Percentiles rank a stretch among this genome's conserved stretches.
Conservation (phyloP, 2,113 vertebrate genomes). For the Lates calcarifer region DNA sequence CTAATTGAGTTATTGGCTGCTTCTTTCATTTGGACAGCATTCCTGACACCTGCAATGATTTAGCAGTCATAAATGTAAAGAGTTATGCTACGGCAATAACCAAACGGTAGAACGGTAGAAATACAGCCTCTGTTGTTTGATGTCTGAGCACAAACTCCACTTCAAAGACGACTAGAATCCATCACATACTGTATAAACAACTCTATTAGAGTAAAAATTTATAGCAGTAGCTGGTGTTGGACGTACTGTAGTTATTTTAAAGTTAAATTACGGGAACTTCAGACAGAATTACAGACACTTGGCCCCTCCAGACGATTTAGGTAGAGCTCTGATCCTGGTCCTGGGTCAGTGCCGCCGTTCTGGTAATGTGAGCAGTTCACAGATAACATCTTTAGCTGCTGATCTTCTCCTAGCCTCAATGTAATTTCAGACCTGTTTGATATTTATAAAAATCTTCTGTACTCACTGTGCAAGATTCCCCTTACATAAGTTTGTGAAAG, state of each 20-base stretch:
- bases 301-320: background rate
- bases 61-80: conserved; percentile 20
- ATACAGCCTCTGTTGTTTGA: conserved; percentile 6
- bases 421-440: background rate
- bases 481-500: background rate
- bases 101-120: conserved; percentile 20
- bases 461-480: background rate
- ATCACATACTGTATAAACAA: background rate
- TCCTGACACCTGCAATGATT: conserved; percentile 20
- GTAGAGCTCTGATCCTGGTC: background rate
- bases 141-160: conserved; percentile 1
- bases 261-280: background rate
- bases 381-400: background rate
- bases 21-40: conserved; percentile 17
- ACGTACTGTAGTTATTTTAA: background rate
- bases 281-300: background rate
- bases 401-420: background rate
- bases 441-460: background rate
- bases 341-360: background rate
- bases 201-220: conserved; percentile 1
- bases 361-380: background rate
- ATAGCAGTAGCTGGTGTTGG: background rate
- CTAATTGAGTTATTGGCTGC: conserved; percentile 26
- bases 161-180: conserved; percentile 11
- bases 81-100: conserved; percentile 20